Evolutionary conservation across 2,113 vertebrate genomes (phyloP).

Genomic region (Hyaena hyaena): DNA sequence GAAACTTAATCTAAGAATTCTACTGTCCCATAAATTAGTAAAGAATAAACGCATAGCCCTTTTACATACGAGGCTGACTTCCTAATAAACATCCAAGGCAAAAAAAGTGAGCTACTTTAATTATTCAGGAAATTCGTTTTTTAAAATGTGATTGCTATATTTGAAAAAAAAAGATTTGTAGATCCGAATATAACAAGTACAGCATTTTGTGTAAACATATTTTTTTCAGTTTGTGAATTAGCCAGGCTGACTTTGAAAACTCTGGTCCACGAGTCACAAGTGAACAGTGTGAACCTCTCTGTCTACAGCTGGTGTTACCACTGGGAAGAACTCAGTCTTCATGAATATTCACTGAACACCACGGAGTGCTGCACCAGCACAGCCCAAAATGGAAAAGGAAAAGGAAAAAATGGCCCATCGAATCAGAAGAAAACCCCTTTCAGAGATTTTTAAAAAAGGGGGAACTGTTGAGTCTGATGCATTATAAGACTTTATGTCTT

Average conservation of each 20-base stretch:
- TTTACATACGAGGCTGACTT: background rate
- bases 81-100: background rate
- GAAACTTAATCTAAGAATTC: background rate
- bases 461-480: background rate
- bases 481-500: conserved; percentile 4
- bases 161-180: background rate
- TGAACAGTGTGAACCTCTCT: background rate
- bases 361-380: background rate
- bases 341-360: conserved; percentile 44
- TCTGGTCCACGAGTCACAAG: background rate
- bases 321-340: background rate
- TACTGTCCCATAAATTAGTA: background rate
- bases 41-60: background rate
- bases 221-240: background rate
- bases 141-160: background rate
- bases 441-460: background rate
- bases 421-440: conserved; percentile 21
- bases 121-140: background rate
- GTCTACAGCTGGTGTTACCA: background rate
- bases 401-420: conserved; percentile 16
- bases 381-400: background rate
- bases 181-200: background rate
- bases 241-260: background rate
- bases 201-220: background rate
- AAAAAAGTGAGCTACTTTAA: background rate